A percentile compares a stretch with the other conserved stretches of the same genome.
phyloP scores from a whole-genome alignment of 2,113 vertebrate species.

The Sebastes fasciatus region DNA sequence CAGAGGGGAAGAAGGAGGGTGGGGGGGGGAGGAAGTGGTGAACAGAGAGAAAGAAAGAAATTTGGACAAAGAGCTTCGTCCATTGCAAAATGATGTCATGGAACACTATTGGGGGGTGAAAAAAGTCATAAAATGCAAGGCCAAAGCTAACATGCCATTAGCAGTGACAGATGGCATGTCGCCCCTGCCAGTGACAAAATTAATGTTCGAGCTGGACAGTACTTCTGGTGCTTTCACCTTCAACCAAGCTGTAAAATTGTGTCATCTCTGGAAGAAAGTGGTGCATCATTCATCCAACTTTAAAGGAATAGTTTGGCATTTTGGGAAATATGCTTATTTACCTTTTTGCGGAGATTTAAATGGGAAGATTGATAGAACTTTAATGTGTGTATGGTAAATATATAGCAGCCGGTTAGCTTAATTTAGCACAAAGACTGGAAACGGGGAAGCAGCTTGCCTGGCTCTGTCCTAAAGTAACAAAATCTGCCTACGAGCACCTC shows the following conservation, averaged over 20 bases:
- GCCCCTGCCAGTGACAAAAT: constrained; percentile 17
- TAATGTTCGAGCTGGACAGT: not conserved
- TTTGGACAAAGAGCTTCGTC: constrained; percentile 20
- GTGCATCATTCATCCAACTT: not conserved
- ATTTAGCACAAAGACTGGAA: not conserved
- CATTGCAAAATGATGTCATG: constrained; percentile 14
- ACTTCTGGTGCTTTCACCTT: not conserved
- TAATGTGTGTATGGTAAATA: not conserved
- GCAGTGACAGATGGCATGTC: not conserved
- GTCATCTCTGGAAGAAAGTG: not conserved
- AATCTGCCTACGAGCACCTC: not conserved
- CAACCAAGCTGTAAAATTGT: not conserved
- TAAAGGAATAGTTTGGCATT: not conserved
- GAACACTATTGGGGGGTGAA: not conserved
- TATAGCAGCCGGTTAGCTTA: not conserved
- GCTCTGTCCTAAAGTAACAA: not conserved
- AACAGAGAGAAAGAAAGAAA: constrained; percentile 18
- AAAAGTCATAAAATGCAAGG: constrained; percentile 35
- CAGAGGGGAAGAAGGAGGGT: not conserved
- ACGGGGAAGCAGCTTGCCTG: not conserved
- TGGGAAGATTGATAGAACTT: not conserved
- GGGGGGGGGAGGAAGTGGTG: not conserved
- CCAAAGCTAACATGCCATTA: constrained; percentile 42
- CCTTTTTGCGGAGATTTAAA: not conserved
- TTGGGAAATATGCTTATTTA: not conserved